These are phyloP conservation scores for Myotis lucifugus DNA, from an alignment of 2,113 vertebrate species.

Conservation along the genomic window DNA sequence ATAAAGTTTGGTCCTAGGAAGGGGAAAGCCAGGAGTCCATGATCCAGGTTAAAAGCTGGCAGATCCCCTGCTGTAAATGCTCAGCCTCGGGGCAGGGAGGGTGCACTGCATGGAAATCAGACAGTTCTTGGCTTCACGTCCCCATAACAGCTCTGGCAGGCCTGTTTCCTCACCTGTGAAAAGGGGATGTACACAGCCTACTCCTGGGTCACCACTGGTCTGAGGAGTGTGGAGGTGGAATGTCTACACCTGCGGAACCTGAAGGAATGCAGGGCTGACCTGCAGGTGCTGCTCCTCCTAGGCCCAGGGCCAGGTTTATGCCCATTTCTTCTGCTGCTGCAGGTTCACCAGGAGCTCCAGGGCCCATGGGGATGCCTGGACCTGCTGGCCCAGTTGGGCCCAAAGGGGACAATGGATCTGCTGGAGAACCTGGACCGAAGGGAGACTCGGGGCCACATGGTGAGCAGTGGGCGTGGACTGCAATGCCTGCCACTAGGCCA, in stretches of 20 bases:
- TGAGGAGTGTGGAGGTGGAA: not conserved
- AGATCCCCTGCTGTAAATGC: no score
- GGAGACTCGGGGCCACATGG: conserved; percentile 50
- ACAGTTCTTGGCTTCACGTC: not conserved
- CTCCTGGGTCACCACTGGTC: not conserved
- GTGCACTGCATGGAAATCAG: not conserved
- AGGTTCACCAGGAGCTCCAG: conserved; percentile 63
- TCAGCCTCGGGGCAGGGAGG: not conserved
- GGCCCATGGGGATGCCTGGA: conserved; percentile 41
- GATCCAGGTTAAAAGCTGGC: not conserved
- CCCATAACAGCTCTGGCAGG: not conserved
- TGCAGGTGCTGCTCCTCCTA: not conserved
- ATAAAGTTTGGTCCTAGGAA: not conserved
- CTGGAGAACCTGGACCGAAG: conserved; percentile 50
- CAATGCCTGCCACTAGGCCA: not conserved
- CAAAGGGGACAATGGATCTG: conserved; percentile 66
- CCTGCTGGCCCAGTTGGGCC: conserved; percentile 47
- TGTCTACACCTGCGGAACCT: no score
- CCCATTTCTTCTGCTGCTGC: not conserved
- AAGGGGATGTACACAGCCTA: not conserved
- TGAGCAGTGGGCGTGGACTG: conserved; percentile 7
- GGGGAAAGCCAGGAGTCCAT: not conserved
- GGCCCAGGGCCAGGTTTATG: not conserved
- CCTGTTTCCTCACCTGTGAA: not conserved
- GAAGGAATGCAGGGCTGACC: not conserved